Evolutionary conservation across 2,113 vertebrate genomes (phyloP), one percentile per base, ranked within the genome.

Genomic region (Arothron firmamentum): DNA sequence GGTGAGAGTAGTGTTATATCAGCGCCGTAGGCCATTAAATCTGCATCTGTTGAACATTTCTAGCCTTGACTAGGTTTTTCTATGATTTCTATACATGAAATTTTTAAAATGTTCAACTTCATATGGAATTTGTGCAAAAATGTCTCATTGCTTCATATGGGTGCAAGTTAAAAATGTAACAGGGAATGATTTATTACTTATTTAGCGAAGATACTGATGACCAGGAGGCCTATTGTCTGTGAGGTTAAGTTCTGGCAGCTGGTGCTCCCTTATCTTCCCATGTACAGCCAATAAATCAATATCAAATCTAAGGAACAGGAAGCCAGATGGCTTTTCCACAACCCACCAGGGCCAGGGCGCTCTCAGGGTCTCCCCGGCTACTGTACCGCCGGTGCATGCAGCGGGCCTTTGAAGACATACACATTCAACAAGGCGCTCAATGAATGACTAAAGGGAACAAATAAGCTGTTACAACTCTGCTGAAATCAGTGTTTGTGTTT

Each of bases 371-470:
- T 83, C 72, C 77, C 69, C 31, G 67, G 89, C 88, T 91, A 91
- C 90, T 89, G 90, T 90, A 90, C 85, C 75, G 14, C 74, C 15
- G 62, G 70, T 71, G 74, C 79, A 86, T 67, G 78, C 76, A 61
- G 77, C 78, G 67, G 42, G 31, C 83, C 91, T 91, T 92, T 92
- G 91, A 92, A 90, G 90, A 74, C 87, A 85, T 88, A 88, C 79
- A 89, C 85, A 90, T 91, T 87, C 87, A 91, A 90, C 86, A 77
- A 83, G 81, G 71, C 72, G 83, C 60, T 85, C 80, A 87, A 85
- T 90, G 90, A 92, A 92, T 92, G 89, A 90, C 90, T 92, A 91
- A 90, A 91, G 89, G 85, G 89, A 89, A 92, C 90, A 92, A 92
- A 92, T 92, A 92, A 87, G 87, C 88, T 88, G 88, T 90, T 92